Evolutionary conservation across 2,888 invertebrate species (phyloP).

Genomic region (Coelopa pilipes): DNA sequence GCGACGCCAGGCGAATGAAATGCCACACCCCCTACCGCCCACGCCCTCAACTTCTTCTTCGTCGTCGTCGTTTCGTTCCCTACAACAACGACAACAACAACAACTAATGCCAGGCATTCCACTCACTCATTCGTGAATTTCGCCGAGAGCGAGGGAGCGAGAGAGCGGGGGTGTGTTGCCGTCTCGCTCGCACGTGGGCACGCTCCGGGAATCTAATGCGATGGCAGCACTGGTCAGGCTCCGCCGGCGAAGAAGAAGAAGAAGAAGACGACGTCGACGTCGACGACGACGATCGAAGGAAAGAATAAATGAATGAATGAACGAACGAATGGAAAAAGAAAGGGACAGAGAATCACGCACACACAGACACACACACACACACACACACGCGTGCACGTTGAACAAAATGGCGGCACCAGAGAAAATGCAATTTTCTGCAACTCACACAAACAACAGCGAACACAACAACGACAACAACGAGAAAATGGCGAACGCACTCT

Average conservation of each 20-base stretch:
- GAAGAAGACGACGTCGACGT: too few species aligned
- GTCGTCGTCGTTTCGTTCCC: neutral
- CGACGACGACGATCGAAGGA: neutral
- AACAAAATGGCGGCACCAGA: neutral
- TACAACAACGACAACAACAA: neutral
- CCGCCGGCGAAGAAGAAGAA: neutral
- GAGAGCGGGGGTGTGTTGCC: slow-evolving; percentile 9
- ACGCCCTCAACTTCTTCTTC: neutral
- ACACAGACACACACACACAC: too few species aligned
- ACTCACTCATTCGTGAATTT: slow-evolving; percentile 44
- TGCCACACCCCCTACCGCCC: neutral
- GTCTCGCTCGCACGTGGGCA: slow-evolving; percentile 7
- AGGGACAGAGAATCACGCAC: too few species aligned
- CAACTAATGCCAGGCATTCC: slow-evolving; percentile 30
- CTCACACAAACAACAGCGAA: neutral
- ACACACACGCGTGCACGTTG: too few species aligned
- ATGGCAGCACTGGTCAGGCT: slow-evolving; percentile 22
- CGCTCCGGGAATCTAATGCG: slow-evolving; percentile 18
- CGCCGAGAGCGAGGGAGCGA: slow-evolving; percentile 17
- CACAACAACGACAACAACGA: neutral
- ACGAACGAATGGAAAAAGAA: neutral
- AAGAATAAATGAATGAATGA: neutral
- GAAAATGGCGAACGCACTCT: neutral
- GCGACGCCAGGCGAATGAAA: neutral
- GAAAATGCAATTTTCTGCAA: slow-evolving; percentile 29